phyloP scores from a whole-genome alignment of 2,113 vertebrate genomes.

The Elgaria multicarinata region DNA sequence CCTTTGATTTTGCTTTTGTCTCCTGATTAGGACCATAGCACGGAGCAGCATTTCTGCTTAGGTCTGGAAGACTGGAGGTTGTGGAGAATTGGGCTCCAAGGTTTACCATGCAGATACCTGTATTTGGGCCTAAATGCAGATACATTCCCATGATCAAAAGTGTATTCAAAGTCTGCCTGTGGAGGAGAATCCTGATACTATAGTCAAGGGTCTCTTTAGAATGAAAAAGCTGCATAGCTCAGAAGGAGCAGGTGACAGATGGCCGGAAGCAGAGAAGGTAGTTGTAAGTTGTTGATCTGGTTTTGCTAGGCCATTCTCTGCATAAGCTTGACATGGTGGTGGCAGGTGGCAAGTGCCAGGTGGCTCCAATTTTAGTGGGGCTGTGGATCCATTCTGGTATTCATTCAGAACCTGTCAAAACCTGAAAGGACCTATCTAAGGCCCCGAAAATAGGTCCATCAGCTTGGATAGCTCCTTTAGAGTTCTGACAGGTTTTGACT shows the following conservation, averaged over 20 bases:
- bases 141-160: background rate
- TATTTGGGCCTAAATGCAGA: background rate
- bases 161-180: no score
- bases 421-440: no score
- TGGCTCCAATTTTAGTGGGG: no score
- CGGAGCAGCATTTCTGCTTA: background rate
- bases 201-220: background rate
- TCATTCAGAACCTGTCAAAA: no score
- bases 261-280: background rate
- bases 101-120: background rate
- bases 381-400: no score
- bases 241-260: background rate
- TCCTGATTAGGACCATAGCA: background rate
- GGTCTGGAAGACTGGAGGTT: background rate
- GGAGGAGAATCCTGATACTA: background rate
- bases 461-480: no score
- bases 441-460: no score
- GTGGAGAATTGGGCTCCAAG: background rate
- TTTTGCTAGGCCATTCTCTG: constrained; percentile 44
- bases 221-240: constrained; percentile 4
- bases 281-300: constrained; percentile 40
- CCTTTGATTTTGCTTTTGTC: background rate
- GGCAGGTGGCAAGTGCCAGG: constrained; percentile 31
- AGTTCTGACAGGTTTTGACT: no score
- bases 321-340: background rate